Evolutionary conservation across 2,888 invertebrate genomes (phyloP), one percentile per base, ranked within the genome.

Genomic region (Drosophila phalerata): DNA sequence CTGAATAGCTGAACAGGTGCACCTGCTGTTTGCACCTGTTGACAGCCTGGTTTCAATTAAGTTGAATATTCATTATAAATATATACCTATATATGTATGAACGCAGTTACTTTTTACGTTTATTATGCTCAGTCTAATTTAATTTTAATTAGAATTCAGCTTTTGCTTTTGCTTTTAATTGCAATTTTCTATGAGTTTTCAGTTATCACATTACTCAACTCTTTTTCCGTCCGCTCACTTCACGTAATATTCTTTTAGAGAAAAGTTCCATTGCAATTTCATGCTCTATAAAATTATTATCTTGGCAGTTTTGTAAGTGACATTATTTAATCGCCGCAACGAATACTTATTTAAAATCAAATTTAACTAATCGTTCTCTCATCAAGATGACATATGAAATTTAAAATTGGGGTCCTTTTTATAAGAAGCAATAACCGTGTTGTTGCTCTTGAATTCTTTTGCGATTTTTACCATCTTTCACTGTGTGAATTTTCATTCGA

Each of bases 401-500:
- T 91, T 90, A 82, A 88, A 86, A 80, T 79, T 71, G 72, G 65
- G 45, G 37, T 77, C 65, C 66, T 49, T 10, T 40, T 30, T 28
- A 64, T 60, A 42, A 58, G 47, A 48, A 45, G 3, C 43, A 32
- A 42, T 32, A 32, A 43, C 55, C 6, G 28, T 22, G 55, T 73
- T 61, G 22, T 32, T 25, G 60, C 56, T 48, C 11, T 48, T 43
- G 43, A 13, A 34, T 90, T 88, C 71, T 86, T 91, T 91, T 90
- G 85, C 85, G 90, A 90, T 91, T 90, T 90, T 91, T 91, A 91
- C 90, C 91, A 91, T 91, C 91, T 91, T 90, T 91, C 90, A 87
- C 89, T 78, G 87, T 67, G 87, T 79, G 84, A 89, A 85, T 90
- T 89, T 84, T 82, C 91, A 91, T 91, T 88, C 82, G 91, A 90